These are phyloP conservation scores for Perdita meconis DNA, from an alignment of 2,888 invertebrate species.

Conservation along the genomic window DNA sequence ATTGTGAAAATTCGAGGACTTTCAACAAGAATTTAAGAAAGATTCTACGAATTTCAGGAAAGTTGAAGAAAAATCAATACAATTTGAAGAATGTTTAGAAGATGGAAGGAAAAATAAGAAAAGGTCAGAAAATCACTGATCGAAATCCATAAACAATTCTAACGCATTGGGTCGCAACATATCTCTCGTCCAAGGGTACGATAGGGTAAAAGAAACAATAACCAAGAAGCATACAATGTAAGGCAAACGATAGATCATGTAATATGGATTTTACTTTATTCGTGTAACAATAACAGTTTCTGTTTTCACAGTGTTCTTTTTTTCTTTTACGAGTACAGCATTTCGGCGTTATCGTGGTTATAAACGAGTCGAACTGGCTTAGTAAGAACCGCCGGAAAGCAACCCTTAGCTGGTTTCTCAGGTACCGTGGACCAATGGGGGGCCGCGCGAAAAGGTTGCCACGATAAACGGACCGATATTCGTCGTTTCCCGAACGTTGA, in stretches of 20 bases:
- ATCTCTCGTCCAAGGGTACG: too few relatives aligned
- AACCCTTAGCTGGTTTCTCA: constrained; percentile 26
- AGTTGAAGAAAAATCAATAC: too few relatives aligned
- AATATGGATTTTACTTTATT: constrained; percentile 69
- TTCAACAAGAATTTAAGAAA: too few relatives aligned
- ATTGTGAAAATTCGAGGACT: too few relatives aligned
- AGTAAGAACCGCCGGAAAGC: constrained; percentile 24
- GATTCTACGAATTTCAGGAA: too few relatives aligned
- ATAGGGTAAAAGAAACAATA: too few relatives aligned
- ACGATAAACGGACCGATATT: constrained; percentile 8
- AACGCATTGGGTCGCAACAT: too few relatives aligned
- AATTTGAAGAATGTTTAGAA: too few relatives aligned
- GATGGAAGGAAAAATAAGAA: too few relatives aligned
- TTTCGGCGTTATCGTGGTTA: constrained; percentile 19
- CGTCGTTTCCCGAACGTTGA: neutral
- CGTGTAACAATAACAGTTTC: constrained; percentile 72
- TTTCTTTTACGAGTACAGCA: constrained; percentile 43
- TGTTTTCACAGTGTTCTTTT: constrained; percentile 53
- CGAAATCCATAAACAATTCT: too few relatives aligned
- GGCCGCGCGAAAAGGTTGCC: neutral
- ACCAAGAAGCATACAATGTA: neutral
- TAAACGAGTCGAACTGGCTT: constrained; percentile 12
- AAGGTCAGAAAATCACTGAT: too few relatives aligned
- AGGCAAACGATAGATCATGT: constrained; percentile 29
- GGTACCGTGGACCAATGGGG: constrained; percentile 26